phyloP scores from a whole-genome alignment of 53 echinoderm and acorn worm species.

The Hippasteria phrygiana region DNA sequence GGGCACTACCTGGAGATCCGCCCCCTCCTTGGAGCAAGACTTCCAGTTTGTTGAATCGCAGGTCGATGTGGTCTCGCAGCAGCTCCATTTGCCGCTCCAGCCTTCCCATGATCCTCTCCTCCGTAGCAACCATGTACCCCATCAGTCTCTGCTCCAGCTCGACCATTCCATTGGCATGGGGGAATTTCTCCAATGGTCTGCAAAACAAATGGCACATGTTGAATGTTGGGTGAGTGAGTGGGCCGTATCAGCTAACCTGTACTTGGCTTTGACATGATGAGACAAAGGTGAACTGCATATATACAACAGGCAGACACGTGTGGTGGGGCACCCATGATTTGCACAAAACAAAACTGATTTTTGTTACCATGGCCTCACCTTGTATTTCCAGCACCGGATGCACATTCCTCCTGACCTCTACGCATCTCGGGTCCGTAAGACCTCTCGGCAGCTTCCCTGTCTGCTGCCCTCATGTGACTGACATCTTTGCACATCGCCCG shows the following conservation, averaged over 20 bases:
- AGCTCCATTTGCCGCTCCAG: constrained; percentile 74
- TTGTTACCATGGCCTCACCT: constrained; percentile 30
- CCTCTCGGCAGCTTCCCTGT: constrained; percentile 49
- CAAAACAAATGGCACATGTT: background rate
- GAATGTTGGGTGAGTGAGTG: too few relatives aligned
- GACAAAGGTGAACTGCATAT: background rate
- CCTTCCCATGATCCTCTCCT: constrained; percentile 82
- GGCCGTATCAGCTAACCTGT: too few relatives aligned
- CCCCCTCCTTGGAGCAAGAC: constrained; percentile 12
- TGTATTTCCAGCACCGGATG: constrained; percentile 3
- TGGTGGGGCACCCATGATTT: too few relatives aligned
- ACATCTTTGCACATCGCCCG: constrained; percentile 82
- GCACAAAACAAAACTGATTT: background rate
- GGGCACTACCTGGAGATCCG: background rate
- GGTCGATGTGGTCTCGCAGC: constrained; percentile 77
- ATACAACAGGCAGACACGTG: background rate
- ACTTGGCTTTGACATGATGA: too few relatives aligned
- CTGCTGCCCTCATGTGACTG: constrained; percentile 71
- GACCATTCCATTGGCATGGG: background rate
- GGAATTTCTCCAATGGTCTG: constrained; percentile 33
- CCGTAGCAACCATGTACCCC: constrained; percentile 67
- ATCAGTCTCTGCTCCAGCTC: constrained; percentile 69
- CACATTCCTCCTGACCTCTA: background rate
- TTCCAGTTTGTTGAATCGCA: constrained; percentile 81
- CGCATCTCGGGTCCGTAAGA: background rate